phyloP scores from a whole-genome alignment of 1,140 invertebrate species.

The Daktulosphaira vitifoliae region DNA sequence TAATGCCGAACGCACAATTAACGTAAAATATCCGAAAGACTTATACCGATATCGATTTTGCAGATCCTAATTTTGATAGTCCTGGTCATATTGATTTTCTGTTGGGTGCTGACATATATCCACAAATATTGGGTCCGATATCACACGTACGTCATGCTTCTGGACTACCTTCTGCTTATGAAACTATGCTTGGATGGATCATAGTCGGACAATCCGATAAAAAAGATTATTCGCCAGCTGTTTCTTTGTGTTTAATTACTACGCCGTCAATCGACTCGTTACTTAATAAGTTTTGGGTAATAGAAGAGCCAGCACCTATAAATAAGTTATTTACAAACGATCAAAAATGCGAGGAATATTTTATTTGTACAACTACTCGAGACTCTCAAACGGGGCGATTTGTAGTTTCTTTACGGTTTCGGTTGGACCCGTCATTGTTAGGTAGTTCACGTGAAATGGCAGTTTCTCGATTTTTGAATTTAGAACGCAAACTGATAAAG shows the following conservation, averaged over 20 bases:
- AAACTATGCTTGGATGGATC: background rate
- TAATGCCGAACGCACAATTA: background rate
- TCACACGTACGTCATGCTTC: background rate
- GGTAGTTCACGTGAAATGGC: constrained; percentile 36
- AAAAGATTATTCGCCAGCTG: too few species aligned
- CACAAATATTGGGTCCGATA: background rate
- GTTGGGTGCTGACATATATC: background rate
- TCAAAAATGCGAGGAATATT: background rate
- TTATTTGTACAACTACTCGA: background rate
- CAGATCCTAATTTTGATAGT: background rate
- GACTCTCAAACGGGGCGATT: background rate
- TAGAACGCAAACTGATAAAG: constrained; percentile 39
- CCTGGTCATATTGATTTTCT: background rate
- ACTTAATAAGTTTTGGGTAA: constrained; percentile 10
- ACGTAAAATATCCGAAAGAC: background rate
- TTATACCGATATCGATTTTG: background rate
- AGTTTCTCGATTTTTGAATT: constrained; percentile 26
- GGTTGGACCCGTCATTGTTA: constrained; percentile 13
- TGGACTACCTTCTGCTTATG: background rate
- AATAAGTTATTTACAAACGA: background rate
- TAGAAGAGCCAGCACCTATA: background rate
- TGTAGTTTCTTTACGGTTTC: background rate
- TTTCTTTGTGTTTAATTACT: background rate
- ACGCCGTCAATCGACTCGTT: background rate
- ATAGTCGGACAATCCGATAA: background rate